Conservation (phyloP, 92 coral and sea anemone genomes). For the Palythoa caribaeorum region DNA sequence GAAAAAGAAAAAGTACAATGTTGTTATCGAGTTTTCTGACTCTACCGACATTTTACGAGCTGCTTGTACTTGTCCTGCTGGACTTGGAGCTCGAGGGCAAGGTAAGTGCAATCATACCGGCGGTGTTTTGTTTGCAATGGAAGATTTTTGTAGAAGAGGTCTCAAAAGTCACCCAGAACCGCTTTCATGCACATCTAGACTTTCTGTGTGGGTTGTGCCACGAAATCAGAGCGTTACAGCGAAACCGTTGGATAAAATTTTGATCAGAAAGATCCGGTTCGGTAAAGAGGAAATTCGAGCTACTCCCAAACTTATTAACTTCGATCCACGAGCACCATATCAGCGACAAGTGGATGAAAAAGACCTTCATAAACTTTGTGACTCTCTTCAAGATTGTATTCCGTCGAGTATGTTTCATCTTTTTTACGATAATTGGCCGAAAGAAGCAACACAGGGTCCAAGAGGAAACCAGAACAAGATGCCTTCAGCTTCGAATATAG, state of each 20-base stretch:
- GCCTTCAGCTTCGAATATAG: constrained; percentile 2
- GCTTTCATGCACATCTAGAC: constrained; percentile 55
- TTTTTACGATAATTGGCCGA: constrained; percentile 32
- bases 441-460: neutral
- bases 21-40: constrained; percentile 53
- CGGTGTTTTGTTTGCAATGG: neutral
- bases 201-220: constrained; percentile 67
- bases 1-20: constrained; percentile 52
- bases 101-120: neutral
- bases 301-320: constrained; percentile 51
- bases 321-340: constrained; percentile 54
- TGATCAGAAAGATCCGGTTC: constrained; percentile 62
- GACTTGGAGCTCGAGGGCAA: neutral
- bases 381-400: constrained; percentile 37
- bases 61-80: constrained; percentile 65
- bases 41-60: constrained; percentile 50
- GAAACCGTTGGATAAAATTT: constrained; percentile 52
- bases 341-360: constrained; percentile 34
- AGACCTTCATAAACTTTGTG: constrained; percentile 26
- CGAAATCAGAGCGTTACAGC: constrained; percentile 69
- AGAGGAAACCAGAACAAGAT: neutral
- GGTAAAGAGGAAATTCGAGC: constrained; percentile 61
- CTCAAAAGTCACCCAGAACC: constrained; percentile 55
- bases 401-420: constrained; percentile 45
- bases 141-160: neutral